Percentiles rank a stretch among this genome's conserved stretches.
These are phyloP conservation scores for Nebria ingens DNA, from an alignment of 1,140 invertebrate species.

Conservation along the genomic window DNA sequence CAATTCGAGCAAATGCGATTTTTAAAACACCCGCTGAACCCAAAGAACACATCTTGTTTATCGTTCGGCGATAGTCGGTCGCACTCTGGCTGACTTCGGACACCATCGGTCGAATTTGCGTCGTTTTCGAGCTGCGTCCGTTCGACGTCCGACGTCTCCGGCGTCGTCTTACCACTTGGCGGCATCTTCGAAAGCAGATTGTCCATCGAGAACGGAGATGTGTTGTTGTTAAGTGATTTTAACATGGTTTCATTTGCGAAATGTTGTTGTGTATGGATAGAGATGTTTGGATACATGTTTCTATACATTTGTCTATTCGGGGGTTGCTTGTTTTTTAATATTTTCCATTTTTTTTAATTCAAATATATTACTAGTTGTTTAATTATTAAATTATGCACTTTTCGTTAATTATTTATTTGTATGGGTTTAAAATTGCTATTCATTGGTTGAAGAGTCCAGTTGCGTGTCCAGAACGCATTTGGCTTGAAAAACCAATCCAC, in stretches of 20 bases:
- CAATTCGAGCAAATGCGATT: conserved; percentile 31
- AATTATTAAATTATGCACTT: no score
- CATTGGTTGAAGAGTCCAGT: no score
- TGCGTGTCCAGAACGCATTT: no score
- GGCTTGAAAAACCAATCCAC: background rate
- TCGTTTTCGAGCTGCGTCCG: conserved; percentile 10
- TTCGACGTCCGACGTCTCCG: conserved; percentile 24
- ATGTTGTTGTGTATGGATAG: conserved; percentile 8
- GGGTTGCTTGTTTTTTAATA: background rate
- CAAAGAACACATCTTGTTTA: conserved; percentile 23
- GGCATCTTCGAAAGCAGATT: conserved; percentile 22
- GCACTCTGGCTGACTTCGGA: conserved; percentile 1
- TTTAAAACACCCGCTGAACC: conserved; percentile 28
- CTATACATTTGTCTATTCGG: background rate
- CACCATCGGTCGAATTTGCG: conserved; percentile 13
- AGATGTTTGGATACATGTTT: conserved; percentile 1
- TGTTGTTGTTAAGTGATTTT: conserved; percentile 24
- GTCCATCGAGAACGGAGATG: conserved; percentile 33
- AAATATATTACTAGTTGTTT: no score
- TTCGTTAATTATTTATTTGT: no score
- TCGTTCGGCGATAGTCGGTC: conserved; percentile 9
- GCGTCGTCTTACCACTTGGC: conserved; percentile 27
- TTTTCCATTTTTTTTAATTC: background rate
- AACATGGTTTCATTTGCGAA: background rate
- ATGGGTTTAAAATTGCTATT: no score